Base-by-base conservation (phyloP, 2,888 invertebrate species). In the Cepaea hortensis region DNA sequence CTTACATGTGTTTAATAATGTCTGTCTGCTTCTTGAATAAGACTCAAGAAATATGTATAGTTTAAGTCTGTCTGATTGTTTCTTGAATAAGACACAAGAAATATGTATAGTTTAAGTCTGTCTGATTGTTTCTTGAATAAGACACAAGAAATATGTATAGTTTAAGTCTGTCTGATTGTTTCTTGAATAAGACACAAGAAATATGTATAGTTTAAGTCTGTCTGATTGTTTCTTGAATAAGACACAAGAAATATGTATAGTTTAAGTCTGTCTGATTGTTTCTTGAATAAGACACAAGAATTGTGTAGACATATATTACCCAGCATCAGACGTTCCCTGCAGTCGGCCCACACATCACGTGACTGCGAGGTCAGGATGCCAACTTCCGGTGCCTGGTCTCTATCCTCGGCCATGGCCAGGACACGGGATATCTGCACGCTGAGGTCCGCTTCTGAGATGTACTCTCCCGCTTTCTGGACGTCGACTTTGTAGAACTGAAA, bases 351-450 rank as follows among this genome's bases (percentile, higher is more conserved):
- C 87, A 96, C 95, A 83, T 97, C 96, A 89, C 98, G 95, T 88
- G 96, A 96, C 93, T 97, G 96, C 23, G 97, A 96, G 0, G 98
- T 98, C 62, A 98, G 96, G n/a, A 98, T 95, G 0, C 98, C 98
- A 13, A 98, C 95, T 50, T 96, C 96, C 95, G 92, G 92, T 3
- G 91, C 88, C 11, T 87, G 86, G 23, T 90, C 88, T 20, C 88
- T 89, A 11, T 77, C 77, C 35, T 95, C 92, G 85, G 94, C 93
- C 91, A 91, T 92, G 82, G 90, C 90, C 48, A 94, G 91, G 7
- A 95, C 94, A 55, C 94, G 91, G 80, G 92, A 92, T 89, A 96
- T 91, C 90, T 95, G 95, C n/a, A 94, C 91, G 88, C 91, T 93
- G 61, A 96, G 90, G 87, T 95, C 94, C 55, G 94, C 94, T 86